These are phyloP conservation scores for Synergus umbraculus DNA, from an alignment of 2,888 invertebrate species.

Conservation along the genomic window DNA sequence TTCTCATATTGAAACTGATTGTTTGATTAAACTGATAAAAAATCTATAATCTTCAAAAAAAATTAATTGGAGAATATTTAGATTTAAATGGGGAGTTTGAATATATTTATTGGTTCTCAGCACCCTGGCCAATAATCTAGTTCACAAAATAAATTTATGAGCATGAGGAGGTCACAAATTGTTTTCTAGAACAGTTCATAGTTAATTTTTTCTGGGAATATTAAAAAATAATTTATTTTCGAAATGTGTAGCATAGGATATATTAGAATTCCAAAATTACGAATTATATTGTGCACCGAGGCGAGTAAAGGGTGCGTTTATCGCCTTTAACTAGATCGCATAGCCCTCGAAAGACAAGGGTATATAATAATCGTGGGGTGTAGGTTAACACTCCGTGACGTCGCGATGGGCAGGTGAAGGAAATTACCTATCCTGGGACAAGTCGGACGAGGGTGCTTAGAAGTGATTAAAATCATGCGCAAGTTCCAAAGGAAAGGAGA, in stretches of 20 bases:
- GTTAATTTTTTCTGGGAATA: too few relatives aligned
- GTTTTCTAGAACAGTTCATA: neutral
- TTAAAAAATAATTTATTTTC: too few relatives aligned
- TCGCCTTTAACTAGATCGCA: slow-evolving; percentile 12
- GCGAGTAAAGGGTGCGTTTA: slow-evolving; percentile 37
- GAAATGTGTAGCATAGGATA: too few relatives aligned
- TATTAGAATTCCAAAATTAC: neutral
- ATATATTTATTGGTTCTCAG: neutral
- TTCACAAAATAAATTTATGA: neutral
- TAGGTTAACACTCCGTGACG: slow-evolving; percentile 65
- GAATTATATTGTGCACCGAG: slow-evolving; percentile 21
- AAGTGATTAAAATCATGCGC: slow-evolving; percentile 54
- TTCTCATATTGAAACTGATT: neutral
- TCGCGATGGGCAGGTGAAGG: slow-evolving; percentile 69
- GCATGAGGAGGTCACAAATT: neutral
- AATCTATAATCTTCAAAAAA: too few relatives aligned
- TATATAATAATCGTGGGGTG: slow-evolving; percentile 63
- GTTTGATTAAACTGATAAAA: too few relatives aligned
- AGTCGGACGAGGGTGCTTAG: slow-evolving; percentile 44
- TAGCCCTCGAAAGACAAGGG: slow-evolving; percentile 45
- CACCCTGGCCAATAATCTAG: neutral
- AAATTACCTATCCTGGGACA: slow-evolving; percentile 55
- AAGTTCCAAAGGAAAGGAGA: slow-evolving; percentile 49
- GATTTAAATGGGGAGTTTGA: neutral
- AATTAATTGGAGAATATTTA: too few relatives aligned